These are phyloP conservation scores for Coremacera marginata DNA, from an alignment of 2,888 invertebrate species.

Conservation along the genomic window DNA sequence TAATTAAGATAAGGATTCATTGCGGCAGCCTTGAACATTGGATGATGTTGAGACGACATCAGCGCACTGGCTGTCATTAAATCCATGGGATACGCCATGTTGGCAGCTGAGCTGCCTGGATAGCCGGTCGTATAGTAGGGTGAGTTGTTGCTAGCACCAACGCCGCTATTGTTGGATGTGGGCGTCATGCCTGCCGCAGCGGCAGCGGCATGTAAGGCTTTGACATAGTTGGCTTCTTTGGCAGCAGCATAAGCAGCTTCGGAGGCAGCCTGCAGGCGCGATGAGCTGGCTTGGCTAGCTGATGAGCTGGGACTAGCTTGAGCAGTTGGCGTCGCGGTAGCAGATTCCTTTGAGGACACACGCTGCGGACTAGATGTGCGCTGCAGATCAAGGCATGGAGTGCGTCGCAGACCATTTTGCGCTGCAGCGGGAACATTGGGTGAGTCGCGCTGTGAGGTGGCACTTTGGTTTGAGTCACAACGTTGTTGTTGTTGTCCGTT, in stretches of 20 bases:
- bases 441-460: constrained; percentile 70
- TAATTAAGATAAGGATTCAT: constrained; percentile 88
- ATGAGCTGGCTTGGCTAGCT: constrained; percentile 43
- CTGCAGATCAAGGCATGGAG: constrained; percentile 53
- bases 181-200: constrained; percentile 50
- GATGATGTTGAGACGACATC: constrained; percentile 82
- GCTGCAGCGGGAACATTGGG: constrained; percentile 52
- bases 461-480: constrained; percentile 84
- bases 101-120: constrained; percentile 55
- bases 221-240: constrained; percentile 67
- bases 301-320: constrained; percentile 52
- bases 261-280: constrained; percentile 52
- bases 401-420: constrained; percentile 50
- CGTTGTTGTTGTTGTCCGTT: constrained; percentile 64
- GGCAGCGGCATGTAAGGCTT: constrained; percentile 66
- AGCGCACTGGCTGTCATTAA: constrained; percentile 80
- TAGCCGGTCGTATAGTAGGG: constrained; percentile 70
- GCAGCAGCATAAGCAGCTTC: constrained; percentile 60
- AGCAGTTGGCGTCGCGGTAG: constrained; percentile 45
- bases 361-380: constrained; percentile 58
- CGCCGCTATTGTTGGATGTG: constrained; percentile 38
- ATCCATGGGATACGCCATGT: constrained; percentile 79
- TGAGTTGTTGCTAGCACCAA: constrained; percentile 36
- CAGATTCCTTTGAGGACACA: constrained; percentile 64
- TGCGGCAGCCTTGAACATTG: constrained; percentile 78